Evolutionary conservation across 1,140 invertebrate genomes (phyloP), one percentile per base, ranked within the genome.

Genomic region (Berghia stephanieae): DNA sequence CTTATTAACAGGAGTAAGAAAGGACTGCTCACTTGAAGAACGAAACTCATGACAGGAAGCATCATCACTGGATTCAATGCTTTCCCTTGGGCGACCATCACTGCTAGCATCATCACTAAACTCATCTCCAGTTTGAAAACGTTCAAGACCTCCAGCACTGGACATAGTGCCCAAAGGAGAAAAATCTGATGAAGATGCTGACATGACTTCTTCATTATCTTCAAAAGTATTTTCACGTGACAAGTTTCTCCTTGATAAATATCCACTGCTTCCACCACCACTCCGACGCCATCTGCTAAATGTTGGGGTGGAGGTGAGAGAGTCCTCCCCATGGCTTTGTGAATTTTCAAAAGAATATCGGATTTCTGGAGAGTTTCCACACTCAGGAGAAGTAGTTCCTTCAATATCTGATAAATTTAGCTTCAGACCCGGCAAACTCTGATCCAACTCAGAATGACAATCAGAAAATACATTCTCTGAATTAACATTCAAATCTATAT

Each of bases 61-160:
- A 27, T 86, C 83, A 81, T 85, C 85, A 68, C 83, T 82, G 36
- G 83, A 80, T 31, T 86, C 84, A 13, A 75, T 73, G 40, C 81
- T 81, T 72, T 83, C 82, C 43, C 79, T 70, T 44, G 78, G 66
- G 27, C 79, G 69, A 13, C 74, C 80, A 31, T 81, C 81, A 77
- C 67, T 49, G 78, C 49, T 38, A 3, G 71, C 83, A 40, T 86
- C 85, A 83, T 85, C 83, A 71, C 83, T 85, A 46, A 85, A 82
- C 67, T 84, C 82, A 78, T 86, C 84, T 66, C 79, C 80, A 44
- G 82, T 75, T 60, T 83, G 81, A 74, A 79, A 80, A 21, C 79
- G 78, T 21, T 84, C 82, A n/a, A n/a, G n/a, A 71, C 80, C 69
- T 71, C 83, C 82, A 60, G 80, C 60, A 73, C 80, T 85, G 21